These are phyloP conservation scores for Gavialis gangeticus DNA, from an alignment of 2,113 vertebrate species.

Conservation along the genomic window DNA sequence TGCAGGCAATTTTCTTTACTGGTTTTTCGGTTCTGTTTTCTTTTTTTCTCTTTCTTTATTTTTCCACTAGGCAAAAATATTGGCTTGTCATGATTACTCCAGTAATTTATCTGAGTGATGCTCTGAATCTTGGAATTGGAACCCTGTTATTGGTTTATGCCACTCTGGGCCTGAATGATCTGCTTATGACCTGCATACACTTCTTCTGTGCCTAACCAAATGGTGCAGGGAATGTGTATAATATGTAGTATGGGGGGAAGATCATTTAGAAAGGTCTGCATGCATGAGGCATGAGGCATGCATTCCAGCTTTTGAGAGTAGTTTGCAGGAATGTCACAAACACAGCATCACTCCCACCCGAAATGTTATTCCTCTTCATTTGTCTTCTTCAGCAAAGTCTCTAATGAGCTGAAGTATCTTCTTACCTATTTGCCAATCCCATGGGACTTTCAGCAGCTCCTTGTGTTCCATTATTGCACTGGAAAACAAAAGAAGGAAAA, in stretches of 20 bases:
- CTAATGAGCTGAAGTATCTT: background rate
- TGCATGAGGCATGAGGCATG: background rate
- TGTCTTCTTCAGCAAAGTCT: background rate
- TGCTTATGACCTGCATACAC: constrained; percentile 5
- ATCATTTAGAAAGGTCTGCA: constrained; percentile 5
- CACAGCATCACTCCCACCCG: accelerated
- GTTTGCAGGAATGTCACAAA: background rate
- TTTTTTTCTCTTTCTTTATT: background rate
- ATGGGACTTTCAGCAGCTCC: constrained; percentile 93
- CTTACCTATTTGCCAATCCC: constrained; percentile 98
- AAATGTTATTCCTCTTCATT: background rate
- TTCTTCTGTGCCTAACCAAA: constrained; percentile 34
- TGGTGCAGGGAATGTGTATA: constrained; percentile 22
- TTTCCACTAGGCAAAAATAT: background rate
- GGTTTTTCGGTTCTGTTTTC: constrained; percentile 23
- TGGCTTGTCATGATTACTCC: constrained; percentile 38
- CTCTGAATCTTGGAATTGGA: background rate
- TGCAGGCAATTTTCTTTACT: background rate
- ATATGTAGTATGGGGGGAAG: constrained; percentile 4
- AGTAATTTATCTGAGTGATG: constrained; percentile 22
- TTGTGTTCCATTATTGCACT: constrained; percentile 98
- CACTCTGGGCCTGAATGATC: constrained; percentile 32
- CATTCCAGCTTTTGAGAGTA: constrained; percentile 1
- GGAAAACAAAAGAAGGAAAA: constrained; percentile 70
- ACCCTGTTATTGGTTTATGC: constrained; percentile 8